These are phyloP conservation scores for Bombus pyrosoma DNA, from an alignment of 1,140 invertebrate genomes.

Conservation along the genomic window DNA sequence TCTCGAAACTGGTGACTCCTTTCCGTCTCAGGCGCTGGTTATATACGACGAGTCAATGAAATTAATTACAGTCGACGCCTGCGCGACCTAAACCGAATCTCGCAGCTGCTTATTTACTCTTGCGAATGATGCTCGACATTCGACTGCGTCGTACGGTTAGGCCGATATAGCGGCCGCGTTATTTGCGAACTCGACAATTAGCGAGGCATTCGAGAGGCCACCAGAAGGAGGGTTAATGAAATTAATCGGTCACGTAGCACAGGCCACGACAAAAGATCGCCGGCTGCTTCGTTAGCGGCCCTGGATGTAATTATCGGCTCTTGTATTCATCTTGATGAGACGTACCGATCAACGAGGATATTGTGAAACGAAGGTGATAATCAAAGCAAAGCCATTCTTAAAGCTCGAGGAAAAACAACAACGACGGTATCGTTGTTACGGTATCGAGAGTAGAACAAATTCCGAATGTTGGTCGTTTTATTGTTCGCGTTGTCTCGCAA, in stretches of 20 bases:
- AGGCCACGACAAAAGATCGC: conserved; percentile 32
- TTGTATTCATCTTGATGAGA: conserved; percentile 17
- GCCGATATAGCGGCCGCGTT: neutral
- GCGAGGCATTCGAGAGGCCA: conserved; percentile 8
- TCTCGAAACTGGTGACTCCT: neutral
- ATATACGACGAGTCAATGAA: neutral
- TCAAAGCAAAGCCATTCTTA: neutral
- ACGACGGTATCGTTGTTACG: neutral
- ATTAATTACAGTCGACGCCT: conserved; percentile 7
- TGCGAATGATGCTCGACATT: neutral
- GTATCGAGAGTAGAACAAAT: neutral
- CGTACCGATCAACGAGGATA: conserved; percentile 8
- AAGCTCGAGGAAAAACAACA: neutral
- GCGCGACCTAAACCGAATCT: neutral
- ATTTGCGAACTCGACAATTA: conserved; percentile 34
- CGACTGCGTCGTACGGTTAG: neutral
- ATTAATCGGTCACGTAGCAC: conserved; percentile 38
- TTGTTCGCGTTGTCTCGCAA: neutral
- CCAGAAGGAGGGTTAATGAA: conserved; percentile 26
- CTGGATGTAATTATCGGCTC: conserved; percentile 30
- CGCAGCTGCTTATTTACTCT: neutral
- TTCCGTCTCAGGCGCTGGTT: neutral
- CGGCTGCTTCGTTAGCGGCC: conserved; percentile 20
- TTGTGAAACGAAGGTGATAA: neutral
- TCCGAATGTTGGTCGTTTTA: neutral